These are phyloP conservation scores for Adelphocoris suturalis DNA, from an alignment of 2,888 invertebrate genomes.

Conservation along the genomic window DNA sequence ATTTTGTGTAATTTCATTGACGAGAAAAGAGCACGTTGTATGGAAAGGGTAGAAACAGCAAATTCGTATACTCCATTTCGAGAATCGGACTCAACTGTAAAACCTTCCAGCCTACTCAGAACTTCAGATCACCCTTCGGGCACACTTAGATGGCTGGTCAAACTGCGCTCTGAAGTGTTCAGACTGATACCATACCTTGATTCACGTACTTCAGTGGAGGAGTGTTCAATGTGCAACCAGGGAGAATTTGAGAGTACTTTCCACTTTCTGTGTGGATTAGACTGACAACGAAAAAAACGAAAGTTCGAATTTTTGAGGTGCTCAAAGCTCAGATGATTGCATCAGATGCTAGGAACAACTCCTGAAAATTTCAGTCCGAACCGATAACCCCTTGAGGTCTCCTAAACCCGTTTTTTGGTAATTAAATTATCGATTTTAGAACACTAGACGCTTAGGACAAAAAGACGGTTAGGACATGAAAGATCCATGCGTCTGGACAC, in stretches of 20 bases:
- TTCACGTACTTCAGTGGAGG: neutral
- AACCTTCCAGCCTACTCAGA: neutral
- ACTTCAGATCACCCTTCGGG: neutral
- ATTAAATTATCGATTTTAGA: too few species aligned
- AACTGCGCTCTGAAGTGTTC: constrained; percentile 2
- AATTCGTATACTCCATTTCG: neutral
- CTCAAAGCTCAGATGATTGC: too few species aligned
- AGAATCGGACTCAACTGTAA: neutral
- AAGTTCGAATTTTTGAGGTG: too few species aligned
- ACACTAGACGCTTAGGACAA: too few species aligned
- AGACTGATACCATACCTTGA: neutral
- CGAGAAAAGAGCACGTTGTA: neutral
- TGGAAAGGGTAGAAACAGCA: neutral
- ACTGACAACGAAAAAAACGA: too few species aligned
- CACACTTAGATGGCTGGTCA: constrained; percentile 2
- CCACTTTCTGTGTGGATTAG: too few species aligned
- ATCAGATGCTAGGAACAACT: too few species aligned
- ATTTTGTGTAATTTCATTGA: neutral
- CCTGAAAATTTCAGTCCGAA: too few species aligned
- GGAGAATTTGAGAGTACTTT: neutral
- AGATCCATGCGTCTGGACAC: too few species aligned
- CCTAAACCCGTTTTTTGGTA: too few species aligned
- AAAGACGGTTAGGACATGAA: too few species aligned
- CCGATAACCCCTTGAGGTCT: too few species aligned
- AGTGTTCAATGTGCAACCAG: neutral